phyloP scores from a whole-genome alignment of 1,140 invertebrate genomes.

The Drosophila nigrodunni region DNA sequence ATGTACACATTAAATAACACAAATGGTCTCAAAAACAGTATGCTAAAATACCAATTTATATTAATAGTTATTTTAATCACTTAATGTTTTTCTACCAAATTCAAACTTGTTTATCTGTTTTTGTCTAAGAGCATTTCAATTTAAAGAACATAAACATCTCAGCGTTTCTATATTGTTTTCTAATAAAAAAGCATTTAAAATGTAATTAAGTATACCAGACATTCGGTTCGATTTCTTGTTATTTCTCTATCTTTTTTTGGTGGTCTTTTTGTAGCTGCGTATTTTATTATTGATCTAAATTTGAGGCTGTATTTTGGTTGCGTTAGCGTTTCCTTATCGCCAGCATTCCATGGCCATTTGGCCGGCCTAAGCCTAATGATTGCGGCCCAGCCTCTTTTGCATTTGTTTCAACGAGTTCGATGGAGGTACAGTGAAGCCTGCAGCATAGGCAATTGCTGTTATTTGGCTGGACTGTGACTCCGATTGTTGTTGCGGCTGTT shows the following conservation, averaged over 20 bases:
- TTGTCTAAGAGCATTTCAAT: neutral
- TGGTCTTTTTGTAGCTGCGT: constrained; percentile 46
- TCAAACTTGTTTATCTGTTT: neutral
- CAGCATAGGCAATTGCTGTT: constrained; percentile 61
- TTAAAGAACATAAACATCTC: neutral
- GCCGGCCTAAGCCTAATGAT: constrained; percentile 42
- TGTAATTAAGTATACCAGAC: neutral
- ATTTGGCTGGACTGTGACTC: constrained; percentile 46
- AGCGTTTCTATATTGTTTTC: neutral
- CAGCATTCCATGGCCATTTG: constrained; percentile 44
- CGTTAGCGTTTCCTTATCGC: constrained; percentile 64
- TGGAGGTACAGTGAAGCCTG: constrained; percentile 28
- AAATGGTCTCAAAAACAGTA: too few species aligned
- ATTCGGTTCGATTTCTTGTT: constrained; percentile 1
- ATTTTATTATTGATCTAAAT: constrained; percentile 74
- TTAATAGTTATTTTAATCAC: neutral
- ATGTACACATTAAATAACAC: neutral
- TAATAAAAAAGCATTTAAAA: neutral
- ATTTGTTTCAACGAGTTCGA: constrained; percentile 32
- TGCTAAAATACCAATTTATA: neutral
- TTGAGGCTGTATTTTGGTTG: constrained; percentile 66
- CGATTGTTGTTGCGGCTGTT: neutral
- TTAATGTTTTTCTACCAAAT: neutral
- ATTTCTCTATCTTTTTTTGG: constrained; percentile 20
- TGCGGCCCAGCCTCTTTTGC: constrained; percentile 49